Conservation (phyloP, 1,140 invertebrate genomes). For the Drosophila pseudoananassae region DNA sequence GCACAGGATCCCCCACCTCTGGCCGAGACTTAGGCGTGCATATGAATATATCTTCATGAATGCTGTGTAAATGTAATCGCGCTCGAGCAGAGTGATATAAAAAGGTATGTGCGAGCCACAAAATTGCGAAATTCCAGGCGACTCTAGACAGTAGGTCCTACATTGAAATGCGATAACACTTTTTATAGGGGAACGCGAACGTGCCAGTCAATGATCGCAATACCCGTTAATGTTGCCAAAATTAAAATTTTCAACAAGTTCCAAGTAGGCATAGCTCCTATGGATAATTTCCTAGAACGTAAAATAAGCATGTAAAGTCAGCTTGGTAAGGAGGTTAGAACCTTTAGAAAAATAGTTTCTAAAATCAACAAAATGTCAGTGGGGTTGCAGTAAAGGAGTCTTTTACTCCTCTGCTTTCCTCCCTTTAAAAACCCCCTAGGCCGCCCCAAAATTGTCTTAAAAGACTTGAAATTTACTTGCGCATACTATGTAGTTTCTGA, state of each 20-base stretch:
- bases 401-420: too few species aligned
- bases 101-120: conserved; percentile 29
- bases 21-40: conserved; percentile 53
- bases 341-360: too few species aligned
- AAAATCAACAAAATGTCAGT: too few species aligned
- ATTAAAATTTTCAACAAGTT: neutral
- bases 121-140: conserved; percentile 70
- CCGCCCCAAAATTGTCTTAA: too few species aligned
- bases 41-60: conserved; percentile 67
- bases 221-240: conserved; percentile 50
- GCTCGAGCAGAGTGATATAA: conserved; percentile 46
- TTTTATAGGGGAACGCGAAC: neutral
- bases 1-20: neutral
- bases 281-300: too few species aligned
- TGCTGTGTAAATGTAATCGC: conserved; percentile 26
- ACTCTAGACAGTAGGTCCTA: conserved; percentile 7
- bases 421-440: too few species aligned
- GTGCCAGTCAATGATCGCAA: conserved; percentile 15
- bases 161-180: conserved; percentile 12
- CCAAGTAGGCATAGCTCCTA: conserved; percentile 70
- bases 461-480: too few species aligned
- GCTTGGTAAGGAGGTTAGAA: too few species aligned
- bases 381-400: too few species aligned
- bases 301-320: too few species aligned
- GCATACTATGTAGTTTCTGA: too few species aligned